Conservation (phyloP, 2,888 invertebrate species). For the Didymodactylos carnosus region DNA sequence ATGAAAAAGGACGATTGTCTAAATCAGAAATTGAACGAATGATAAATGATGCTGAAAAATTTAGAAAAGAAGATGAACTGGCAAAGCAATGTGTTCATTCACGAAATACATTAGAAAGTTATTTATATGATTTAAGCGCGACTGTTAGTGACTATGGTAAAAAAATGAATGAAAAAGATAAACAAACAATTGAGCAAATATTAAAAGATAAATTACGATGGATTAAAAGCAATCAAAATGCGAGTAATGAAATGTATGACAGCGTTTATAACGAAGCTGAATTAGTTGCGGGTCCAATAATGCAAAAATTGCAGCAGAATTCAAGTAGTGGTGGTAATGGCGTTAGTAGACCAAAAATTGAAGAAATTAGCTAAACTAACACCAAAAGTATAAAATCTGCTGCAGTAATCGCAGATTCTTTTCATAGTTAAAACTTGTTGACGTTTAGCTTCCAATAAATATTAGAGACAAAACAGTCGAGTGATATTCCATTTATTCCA, state of each 20-base stretch:
- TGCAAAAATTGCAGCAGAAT: too few relatives aligned
- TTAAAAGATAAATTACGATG: conserved; percentile 3
- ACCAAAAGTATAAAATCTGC: too few relatives aligned
- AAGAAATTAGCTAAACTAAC: too few relatives aligned
- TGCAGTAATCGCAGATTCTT: too few relatives aligned
- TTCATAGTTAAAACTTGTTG: too few relatives aligned
- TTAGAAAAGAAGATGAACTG: conserved; percentile 9
- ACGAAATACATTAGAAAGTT: conserved; percentile 8
- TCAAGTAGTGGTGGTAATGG: too few relatives aligned
- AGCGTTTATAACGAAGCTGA: too few relatives aligned
- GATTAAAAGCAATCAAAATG: conserved; percentile 5
- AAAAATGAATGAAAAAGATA: background rate
- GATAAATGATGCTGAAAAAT: conserved; percentile 10
- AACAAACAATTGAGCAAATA: background rate
- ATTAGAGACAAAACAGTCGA: too few relatives aligned
- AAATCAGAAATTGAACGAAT: conserved; percentile 12
- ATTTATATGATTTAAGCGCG: conserved; percentile 6
- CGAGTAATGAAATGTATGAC: conserved; percentile 1
- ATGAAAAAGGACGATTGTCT: conserved; percentile 10
- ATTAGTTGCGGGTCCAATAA: too few relatives aligned
- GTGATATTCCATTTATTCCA: too few relatives aligned
- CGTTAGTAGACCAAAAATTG: too few relatives aligned
- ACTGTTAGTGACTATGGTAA: conserved; percentile 1
- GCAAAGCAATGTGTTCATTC: background rate
- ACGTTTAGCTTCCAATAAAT: too few relatives aligned